A percentile compares a stretch with the other conserved stretches of the same genome.
These are phyloP conservation scores for Caenorhabditis parvicauda DNA, from an alignment of 2,888 invertebrate genomes.

Conservation along the genomic window DNA sequence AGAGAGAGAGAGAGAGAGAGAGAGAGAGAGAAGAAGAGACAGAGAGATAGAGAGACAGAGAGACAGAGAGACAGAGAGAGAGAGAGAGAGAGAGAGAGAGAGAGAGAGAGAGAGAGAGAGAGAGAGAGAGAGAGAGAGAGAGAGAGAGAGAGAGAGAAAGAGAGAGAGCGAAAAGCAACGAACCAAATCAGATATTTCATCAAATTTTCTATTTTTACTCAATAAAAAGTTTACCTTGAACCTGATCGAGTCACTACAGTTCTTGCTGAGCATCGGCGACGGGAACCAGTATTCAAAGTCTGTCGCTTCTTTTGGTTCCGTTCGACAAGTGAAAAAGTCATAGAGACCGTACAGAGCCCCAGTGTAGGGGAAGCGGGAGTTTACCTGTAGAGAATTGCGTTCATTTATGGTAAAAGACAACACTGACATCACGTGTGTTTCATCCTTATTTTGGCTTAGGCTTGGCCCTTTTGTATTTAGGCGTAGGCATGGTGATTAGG, in stretches of 20 bases:
- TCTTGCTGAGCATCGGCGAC: constrained; percentile 55
- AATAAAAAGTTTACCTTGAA: constrained; percentile 38
- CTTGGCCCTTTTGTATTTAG: not conserved
- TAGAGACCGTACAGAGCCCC: constrained; percentile 63
- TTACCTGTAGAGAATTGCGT: constrained; percentile 7
- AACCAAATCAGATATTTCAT: not conserved
- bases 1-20: too few relatives aligned
- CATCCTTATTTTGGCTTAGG: not conserved
- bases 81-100: too few relatives aligned
- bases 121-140: too few relatives aligned
- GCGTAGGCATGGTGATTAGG: too few relatives aligned
- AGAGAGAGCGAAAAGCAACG: too few relatives aligned
- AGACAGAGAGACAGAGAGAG: too few relatives aligned
- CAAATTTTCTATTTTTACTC: not conserved
- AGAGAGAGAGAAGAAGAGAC: too few relatives aligned
- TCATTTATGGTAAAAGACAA: too few relatives aligned
- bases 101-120: too few relatives aligned
- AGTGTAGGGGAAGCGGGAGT: constrained; percentile 59
- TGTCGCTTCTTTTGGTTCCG: constrained; percentile 57
- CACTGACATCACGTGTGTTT: too few relatives aligned
- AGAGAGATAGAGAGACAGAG: too few relatives aligned
- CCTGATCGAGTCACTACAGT: constrained; percentile 61
- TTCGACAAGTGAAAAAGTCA: constrained; percentile 62
- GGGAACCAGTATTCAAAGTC: constrained; percentile 60
- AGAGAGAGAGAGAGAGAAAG: too few relatives aligned